Conservation (phyloP, 2,888 invertebrate genomes). For the Itoplectis maculator region DNA sequence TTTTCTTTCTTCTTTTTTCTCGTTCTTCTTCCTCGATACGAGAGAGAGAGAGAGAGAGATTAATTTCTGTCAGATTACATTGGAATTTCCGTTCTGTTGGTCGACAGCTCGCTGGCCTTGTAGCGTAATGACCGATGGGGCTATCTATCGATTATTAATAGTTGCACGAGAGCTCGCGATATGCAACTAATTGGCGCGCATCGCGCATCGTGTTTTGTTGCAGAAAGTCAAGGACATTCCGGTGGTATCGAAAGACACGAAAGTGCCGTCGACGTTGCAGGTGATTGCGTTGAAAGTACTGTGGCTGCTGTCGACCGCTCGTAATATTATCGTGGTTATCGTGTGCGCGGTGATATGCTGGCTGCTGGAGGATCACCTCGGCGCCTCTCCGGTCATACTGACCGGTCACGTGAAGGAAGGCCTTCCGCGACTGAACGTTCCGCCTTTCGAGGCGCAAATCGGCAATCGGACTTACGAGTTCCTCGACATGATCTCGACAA, state of each 20-base stretch:
- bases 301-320: conserved; percentile 90
- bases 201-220: conserved; percentile 61
- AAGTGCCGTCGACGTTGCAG: conserved; percentile 84
- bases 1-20: background rate
- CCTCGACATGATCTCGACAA: conserved; percentile 86
- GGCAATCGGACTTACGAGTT: conserved; percentile 86
- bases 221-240: conserved; percentile 91
- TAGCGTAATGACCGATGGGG: background rate
- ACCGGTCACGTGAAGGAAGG: conserved; percentile 91
- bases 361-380: conserved; percentile 87
- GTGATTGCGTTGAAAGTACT: conserved; percentile 86
- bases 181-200: background rate
- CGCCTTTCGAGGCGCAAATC: conserved; percentile 89
- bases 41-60: too few relatives aligned
- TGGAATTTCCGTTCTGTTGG: background rate
- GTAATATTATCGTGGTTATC: conserved; percentile 92
- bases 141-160: conserved; percentile 18
- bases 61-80: background rate
- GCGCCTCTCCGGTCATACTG: conserved; percentile 88
- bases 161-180: background rate
- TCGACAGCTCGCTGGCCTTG: background rate
- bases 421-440: conserved; percentile 87
- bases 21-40: background rate
- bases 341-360: conserved; percentile 89
- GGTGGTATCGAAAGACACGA: conserved; percentile 84